phyloP scores from a whole-genome alignment of 2,113 vertebrate species.

The Hucho hucho region DNA sequence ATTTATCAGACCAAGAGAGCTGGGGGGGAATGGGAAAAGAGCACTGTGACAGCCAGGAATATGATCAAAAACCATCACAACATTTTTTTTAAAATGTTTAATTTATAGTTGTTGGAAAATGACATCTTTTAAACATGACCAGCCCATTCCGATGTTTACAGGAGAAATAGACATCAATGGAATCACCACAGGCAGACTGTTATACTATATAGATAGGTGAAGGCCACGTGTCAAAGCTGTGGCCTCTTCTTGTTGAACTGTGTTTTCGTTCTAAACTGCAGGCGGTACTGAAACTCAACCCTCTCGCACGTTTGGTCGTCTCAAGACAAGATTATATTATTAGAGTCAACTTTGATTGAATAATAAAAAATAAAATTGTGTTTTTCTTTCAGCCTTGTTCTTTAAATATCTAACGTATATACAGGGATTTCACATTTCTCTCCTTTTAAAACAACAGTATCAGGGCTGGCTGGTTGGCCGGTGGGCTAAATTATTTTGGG shows the following conservation, averaged over 20 bases:
- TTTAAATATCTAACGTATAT: conserved; percentile 76
- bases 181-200: conserved; percentile 87
- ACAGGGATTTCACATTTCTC: conserved; percentile 56
- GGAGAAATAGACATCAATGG: conserved; percentile 79
- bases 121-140: conserved; percentile 75
- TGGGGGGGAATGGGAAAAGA: background rate
- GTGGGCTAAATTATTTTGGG: conserved; percentile 57
- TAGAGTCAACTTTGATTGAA: conserved; percentile 56
- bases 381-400: conserved; percentile 38
- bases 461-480: no score
- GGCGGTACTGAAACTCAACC: conserved; percentile 51
- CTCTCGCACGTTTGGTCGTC: conserved; percentile 74
- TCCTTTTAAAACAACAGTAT: conserved; percentile 50
- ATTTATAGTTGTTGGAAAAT: conserved; percentile 85
- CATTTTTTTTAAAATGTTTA: conserved; percentile 80
- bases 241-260: conserved; percentile 54
- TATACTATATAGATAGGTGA: conserved; percentile 73
- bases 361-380: conserved; percentile 41
- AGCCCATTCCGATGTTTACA: conserved; percentile 74
- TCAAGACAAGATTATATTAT: conserved; percentile 62
- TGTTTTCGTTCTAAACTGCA: conserved; percentile 51
- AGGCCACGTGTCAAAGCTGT: conserved; percentile 75
- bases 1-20: no score
- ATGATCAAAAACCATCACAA: conserved; percentile 46
- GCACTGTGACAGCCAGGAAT: background rate